These are phyloP conservation scores for Sarcophaga bullata DNA, from an alignment of 1,140 invertebrate genomes.

Conservation along the genomic window DNA sequence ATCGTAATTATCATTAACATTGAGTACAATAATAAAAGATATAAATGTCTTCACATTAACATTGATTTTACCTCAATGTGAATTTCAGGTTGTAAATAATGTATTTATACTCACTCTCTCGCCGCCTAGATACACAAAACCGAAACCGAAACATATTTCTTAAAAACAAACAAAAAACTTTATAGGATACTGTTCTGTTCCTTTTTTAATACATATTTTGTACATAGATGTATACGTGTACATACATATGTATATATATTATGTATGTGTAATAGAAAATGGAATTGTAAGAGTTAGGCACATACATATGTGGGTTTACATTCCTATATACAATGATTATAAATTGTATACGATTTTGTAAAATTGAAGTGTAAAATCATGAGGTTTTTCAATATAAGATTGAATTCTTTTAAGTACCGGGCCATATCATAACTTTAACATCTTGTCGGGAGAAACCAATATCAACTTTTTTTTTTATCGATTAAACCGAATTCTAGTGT, in stretches of 20 bases:
- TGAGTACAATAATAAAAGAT: not conserved
- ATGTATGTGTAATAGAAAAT: not conserved
- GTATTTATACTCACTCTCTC: not conserved
- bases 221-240: no score
- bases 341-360: not conserved
- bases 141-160: not conserved
- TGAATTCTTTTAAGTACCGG: no score
- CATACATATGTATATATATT: no score
- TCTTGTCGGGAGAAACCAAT: no score
- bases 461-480: no score
- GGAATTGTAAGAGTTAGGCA: not conserved
- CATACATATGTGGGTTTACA: no score
- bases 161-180: not conserved
- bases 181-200: not conserved
- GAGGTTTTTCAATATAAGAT: no score
- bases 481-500: not conserved
- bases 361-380: no score
- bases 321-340: no score
- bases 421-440: no score
- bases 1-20: not conserved
- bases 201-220: not conserved
- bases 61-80: not conserved
- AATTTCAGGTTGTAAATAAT: constrained; percentile 32
- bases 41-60: not conserved
- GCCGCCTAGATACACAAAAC: not conserved